These are phyloP conservation scores for Aleadryas rufinucha DNA, from an alignment of 2,113 vertebrate species.

Conservation along the genomic window DNA sequence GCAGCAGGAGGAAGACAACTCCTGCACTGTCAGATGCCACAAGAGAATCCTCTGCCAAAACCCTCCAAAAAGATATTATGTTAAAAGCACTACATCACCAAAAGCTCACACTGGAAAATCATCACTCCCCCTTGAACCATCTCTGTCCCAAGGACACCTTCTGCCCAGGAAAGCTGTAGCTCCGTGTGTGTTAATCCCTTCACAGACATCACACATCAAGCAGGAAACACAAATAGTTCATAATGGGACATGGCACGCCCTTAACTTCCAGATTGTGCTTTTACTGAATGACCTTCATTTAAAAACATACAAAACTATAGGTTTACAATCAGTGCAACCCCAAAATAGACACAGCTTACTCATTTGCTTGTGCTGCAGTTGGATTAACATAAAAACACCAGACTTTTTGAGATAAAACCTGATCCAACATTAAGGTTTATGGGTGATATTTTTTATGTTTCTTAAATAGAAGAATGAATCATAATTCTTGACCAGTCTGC, in stretches of 20 bases:
- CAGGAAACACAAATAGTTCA: not conserved
- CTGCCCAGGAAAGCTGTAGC: not conserved
- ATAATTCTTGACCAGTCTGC: not conserved
- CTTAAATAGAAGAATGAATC: not conserved
- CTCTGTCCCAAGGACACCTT: not conserved
- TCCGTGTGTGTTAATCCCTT: not conserved
- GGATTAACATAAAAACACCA: not conserved
- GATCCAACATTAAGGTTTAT: not conserved
- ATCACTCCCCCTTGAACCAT: not conserved
- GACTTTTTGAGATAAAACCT: not conserved
- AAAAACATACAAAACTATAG: not conserved
- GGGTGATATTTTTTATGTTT: not conserved
- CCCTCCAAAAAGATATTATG: not conserved
- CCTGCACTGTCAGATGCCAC: not conserved
- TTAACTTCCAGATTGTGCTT: not conserved
- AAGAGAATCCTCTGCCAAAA: conserved; percentile 26
- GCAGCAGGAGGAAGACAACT: not conserved
- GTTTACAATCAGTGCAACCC: not conserved
- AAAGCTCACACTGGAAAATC: not conserved
- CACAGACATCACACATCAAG: not conserved
- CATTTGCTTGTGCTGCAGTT: not conserved
- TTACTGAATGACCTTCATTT: not conserved
- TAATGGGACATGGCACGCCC: accelerated
- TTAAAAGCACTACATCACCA: conserved; percentile 17
- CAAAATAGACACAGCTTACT: not conserved